Percentiles rank a stretch among this genome's conserved stretches.
These are phyloP conservation scores for Rhea pennata DNA, from an alignment of 2,113 vertebrate genomes.

Conservation along the genomic window DNA sequence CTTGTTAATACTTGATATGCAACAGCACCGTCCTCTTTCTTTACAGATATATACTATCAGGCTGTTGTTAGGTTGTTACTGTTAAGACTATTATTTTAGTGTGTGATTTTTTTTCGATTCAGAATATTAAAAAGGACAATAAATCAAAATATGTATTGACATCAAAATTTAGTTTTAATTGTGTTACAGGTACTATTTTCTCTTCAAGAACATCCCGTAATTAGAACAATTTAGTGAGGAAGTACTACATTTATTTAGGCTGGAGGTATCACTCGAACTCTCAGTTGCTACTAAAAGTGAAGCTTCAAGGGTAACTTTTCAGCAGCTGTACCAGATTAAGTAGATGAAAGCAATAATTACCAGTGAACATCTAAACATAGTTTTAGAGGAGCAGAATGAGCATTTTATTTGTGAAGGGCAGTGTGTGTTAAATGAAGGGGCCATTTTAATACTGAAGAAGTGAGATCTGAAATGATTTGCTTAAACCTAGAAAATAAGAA, in stretches of 20 bases:
- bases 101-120: no score
- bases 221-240: neutral
- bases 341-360: neutral
- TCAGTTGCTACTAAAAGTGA: neutral
- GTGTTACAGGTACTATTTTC: neutral
- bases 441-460: neutral
- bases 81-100: neutral
- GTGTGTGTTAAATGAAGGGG: neutral
- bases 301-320: neutral
- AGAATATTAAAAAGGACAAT: neutral
- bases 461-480: neutral
- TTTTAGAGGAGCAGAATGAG: neutral
- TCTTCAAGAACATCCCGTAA: neutral
- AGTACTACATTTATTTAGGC: neutral
- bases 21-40: neutral
- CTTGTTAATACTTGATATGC: neutral
- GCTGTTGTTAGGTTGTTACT: neutral
- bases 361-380: neutral
- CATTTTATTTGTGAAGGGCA: neutral
- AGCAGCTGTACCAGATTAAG: neutral
- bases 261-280: neutral
- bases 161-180: neutral
- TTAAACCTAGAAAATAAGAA: neutral
- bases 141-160: neutral
- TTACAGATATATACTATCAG: neutral